phyloP scores from a whole-genome alignment of 64 coral and sea anemone genomes.

The Montipora foliosa region DNA sequence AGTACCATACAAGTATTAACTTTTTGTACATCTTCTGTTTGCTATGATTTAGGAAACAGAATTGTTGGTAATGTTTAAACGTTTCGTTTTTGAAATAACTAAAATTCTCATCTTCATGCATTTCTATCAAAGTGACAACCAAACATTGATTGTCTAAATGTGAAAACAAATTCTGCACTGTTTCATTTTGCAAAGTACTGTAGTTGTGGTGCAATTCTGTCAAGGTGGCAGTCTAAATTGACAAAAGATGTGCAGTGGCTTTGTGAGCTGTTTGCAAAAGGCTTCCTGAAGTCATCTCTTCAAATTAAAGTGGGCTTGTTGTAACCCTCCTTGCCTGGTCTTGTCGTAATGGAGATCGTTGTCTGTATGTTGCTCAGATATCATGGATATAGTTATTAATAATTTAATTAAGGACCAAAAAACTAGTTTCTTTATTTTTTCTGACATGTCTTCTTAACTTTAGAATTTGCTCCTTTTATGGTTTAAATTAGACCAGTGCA shows the following conservation, averaged over 20 bases:
- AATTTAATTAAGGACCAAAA: neutral
- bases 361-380: too few species aligned
- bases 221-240: neutral
- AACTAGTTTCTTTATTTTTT: neutral
- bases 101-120: slow-evolving; percentile 6
- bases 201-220: neutral
- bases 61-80: slow-evolving; percentile 30
- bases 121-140: neutral
- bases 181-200: neutral
- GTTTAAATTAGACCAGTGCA: neutral
- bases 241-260: too few species aligned
- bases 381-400: too few species aligned
- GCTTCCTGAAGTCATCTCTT: too few species aligned
- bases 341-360: too few species aligned
- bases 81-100: slow-evolving; percentile 6
- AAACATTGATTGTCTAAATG: neutral
- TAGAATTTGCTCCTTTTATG: neutral
- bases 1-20: neutral
- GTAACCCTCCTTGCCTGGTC: too few species aligned
- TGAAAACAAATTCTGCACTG: neutral
- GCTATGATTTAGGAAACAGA: slow-evolving; percentile 1
- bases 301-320: too few species aligned
- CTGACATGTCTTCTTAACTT: neutral
- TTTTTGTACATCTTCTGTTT: neutral
- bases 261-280: too few species aligned